A percentile compares a stretch with the other conserved stretches of the same genome.
These are phyloP conservation scores for Harpalus rubripes DNA, from an alignment of 2,888 invertebrate genomes.

Conservation along the genomic window DNA sequence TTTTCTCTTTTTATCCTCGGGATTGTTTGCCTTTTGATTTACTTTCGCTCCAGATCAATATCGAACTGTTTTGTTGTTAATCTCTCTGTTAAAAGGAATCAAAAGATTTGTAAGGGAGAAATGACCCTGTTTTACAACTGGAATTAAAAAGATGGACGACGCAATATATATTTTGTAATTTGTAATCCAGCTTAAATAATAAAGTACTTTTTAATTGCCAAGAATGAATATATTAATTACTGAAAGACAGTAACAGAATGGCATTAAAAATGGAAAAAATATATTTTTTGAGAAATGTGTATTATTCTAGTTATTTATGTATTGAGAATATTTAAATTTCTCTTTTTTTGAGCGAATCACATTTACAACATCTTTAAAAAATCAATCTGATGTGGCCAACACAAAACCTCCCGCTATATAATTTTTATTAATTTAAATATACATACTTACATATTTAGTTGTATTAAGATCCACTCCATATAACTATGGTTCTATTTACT, in stretches of 20 bases:
- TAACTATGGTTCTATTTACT: too few relatives aligned
- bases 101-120: background rate
- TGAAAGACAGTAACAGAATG: background rate
- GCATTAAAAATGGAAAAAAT: too few relatives aligned
- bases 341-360: too few relatives aligned
- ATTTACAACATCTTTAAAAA: too few relatives aligned
- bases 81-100: constrained; percentile 3
- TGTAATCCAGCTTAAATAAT: background rate
- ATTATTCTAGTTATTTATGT: too few relatives aligned
- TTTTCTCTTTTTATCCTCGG: constrained; percentile 23
- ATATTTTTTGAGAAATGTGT: too few relatives aligned
- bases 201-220: background rate
- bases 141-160: background rate
- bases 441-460: too few relatives aligned
- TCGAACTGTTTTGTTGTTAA: constrained; percentile 37
- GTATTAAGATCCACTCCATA: too few relatives aligned
- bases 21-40: constrained; percentile 46
- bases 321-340: too few relatives aligned
- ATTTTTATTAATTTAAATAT: too few relatives aligned
- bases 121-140: background rate
- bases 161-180: background rate
- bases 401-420: too few relatives aligned
- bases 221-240: background rate
- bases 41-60: constrained; percentile 14
- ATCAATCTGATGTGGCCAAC: too few relatives aligned